phyloP scores from a whole-genome alignment of 2,888 invertebrate species.

The Cepaea hortensis region DNA sequence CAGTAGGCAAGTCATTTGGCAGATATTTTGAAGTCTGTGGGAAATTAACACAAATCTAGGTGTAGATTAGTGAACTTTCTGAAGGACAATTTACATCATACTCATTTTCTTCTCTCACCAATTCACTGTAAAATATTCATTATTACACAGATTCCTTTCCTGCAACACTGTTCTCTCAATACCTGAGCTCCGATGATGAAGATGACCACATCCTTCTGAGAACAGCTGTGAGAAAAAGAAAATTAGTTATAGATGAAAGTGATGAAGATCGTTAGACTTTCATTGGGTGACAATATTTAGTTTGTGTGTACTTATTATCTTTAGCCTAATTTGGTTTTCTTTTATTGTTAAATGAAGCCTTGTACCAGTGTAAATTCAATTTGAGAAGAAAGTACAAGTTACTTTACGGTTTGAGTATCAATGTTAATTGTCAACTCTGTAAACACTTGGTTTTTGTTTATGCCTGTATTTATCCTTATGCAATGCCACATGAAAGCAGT shows the following conservation, averaged over 20 bases:
- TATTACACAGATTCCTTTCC: conserved; percentile 68
- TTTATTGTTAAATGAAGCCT: background rate
- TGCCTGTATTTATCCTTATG: no score
- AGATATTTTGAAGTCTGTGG: no score
- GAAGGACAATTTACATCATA: no score
- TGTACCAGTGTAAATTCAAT: no score
- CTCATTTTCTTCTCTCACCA: background rate
- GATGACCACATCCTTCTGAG: conserved; percentile 72
- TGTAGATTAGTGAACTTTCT: no score
- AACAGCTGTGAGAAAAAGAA: conserved; percentile 60
- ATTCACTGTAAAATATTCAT: background rate
- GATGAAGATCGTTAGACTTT: conserved; percentile 55
- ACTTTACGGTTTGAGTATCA: no score
- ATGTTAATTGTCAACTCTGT: no score
- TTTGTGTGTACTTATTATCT: background rate
- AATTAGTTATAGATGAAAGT: conserved; percentile 62
- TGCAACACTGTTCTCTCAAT: conserved; percentile 68
- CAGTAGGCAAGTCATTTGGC: no score
- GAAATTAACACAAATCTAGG: no score
- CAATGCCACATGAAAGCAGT: no score
- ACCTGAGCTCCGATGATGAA: conserved; percentile 64
- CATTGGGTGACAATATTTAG: background rate
- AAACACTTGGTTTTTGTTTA: no score
- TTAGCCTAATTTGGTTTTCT: background rate
- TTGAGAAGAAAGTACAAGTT: no score